Conservation (phyloP, 30 jellyfish, hydroid and myxozoan genomes). For the Nemopilema nomurai region DNA sequence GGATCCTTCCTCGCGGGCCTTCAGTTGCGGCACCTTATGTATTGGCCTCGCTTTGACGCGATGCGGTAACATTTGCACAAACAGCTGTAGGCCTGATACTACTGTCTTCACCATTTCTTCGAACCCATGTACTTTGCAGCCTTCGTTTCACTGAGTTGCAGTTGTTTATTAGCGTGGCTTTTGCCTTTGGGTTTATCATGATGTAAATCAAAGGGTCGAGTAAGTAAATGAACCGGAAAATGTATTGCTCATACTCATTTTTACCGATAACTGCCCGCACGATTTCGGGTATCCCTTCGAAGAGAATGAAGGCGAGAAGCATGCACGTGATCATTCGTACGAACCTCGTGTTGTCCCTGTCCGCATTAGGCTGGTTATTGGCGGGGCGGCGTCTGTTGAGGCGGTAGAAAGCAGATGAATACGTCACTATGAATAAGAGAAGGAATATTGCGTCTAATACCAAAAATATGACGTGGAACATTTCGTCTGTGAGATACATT, state of each 20-base stretch:
- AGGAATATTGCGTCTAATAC: not conserved
- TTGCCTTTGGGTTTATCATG: not conserved
- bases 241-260: no score
- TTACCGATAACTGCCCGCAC: not conserved
- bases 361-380: not conserved
- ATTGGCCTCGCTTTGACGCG: no score
- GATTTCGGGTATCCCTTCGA: not conserved
- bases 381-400: not conserved
- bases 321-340: not conserved
- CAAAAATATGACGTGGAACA: not conserved
- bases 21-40: no score
- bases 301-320: not conserved
- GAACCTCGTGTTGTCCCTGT: not conserved
- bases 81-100: no score
- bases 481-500: not conserved
- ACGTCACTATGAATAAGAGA: not conserved
- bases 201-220: not conserved
- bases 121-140: no score
- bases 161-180: not conserved
- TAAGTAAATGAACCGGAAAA: not conserved
- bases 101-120: no score
- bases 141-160: not conserved
- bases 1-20: no score
- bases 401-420: not conserved
- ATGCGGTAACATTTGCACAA: no score